Base-by-base conservation (phyloP, 2,797 vertebrate genomes). In the Limosa lapponica region DNA sequence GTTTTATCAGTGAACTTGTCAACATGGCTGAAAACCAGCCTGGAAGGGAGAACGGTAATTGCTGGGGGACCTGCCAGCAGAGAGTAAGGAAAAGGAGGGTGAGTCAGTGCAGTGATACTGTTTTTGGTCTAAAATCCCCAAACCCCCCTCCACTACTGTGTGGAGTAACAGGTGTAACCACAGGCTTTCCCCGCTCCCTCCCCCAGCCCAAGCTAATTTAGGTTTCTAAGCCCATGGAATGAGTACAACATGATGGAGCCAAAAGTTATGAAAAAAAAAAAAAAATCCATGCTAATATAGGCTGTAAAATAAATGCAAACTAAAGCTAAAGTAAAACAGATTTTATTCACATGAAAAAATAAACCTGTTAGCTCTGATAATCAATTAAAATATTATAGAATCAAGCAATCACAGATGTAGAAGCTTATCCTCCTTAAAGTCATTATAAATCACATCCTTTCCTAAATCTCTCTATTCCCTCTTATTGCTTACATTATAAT, bases 401-500 rank as follows among this genome's bases (percentile, higher is more conserved):
- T 96, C 96, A 97, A 95, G 88, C 89, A 79, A 96, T 98, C 98
- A 98, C 99, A 99, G 99, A 99, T 99, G 99, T 98, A 97, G 85
- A 96, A 98, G 98, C 98, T 99, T 99, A 99, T 98, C 98, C 92
- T 98, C 95, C 98, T 99, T 98, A 98, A 98, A 98, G 98, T 98
- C 97, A 98, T 99, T 99, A 99, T 98, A 97, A 97, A 97, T 98
- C 98, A 99, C 98, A 99, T 99, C 98, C 98, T 99, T 98, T 98
- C 97, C 97, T 97, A 99, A 99, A 99, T 98, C 98, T 98, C 98
- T 97, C 98, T 97, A 98, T 98, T 98, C 98, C 97, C 94, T 94
- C 97, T 97, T 97, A 97, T 98, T 98, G 97, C 97, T 98, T 95
- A 97, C 96, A 89, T 98, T 97, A 96, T 98, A 98, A 99, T 98